These are phyloP conservation scores for Saxidomus purpurata DNA, from an alignment of 1,140 invertebrate species.

Conservation along the genomic window DNA sequence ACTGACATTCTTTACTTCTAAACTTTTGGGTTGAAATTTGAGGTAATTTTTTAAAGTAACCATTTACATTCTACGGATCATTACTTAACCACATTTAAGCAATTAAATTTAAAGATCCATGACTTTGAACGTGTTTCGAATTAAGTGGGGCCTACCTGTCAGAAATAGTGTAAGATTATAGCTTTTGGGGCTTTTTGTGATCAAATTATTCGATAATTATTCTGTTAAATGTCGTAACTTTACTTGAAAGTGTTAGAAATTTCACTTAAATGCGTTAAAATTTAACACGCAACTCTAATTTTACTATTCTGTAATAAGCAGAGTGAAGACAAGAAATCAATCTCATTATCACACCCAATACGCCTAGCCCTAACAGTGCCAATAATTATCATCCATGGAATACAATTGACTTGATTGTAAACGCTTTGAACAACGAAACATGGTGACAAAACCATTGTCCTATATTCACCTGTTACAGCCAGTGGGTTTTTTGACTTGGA, in stretches of 20 bases:
- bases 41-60: constrained; percentile 4
- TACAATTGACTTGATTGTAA: neutral
- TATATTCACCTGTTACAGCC: constrained; percentile 5
- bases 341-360: constrained; percentile 21
- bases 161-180: neutral
- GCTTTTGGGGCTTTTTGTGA: neutral
- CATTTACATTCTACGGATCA: constrained; percentile 23
- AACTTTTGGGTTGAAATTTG: no score
- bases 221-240: neutral
- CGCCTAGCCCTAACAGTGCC: neutral
- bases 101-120: constrained; percentile 24
- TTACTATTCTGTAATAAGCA: neutral
- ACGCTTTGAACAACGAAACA: neutral
- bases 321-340: neutral
- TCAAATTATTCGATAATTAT: neutral
- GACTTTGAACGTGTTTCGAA: constrained; percentile 15
- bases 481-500: neutral
- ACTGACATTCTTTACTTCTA: no score
- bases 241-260: neutral
- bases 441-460: neutral
- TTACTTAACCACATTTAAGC: neutral
- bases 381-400: neutral
- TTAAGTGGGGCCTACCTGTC: neutral
- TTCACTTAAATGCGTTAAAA: neutral
- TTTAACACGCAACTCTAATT: constrained; percentile 16